phyloP scores from a whole-genome alignment of 2,113 vertebrate species.

The Vombatus ursinus region DNA sequence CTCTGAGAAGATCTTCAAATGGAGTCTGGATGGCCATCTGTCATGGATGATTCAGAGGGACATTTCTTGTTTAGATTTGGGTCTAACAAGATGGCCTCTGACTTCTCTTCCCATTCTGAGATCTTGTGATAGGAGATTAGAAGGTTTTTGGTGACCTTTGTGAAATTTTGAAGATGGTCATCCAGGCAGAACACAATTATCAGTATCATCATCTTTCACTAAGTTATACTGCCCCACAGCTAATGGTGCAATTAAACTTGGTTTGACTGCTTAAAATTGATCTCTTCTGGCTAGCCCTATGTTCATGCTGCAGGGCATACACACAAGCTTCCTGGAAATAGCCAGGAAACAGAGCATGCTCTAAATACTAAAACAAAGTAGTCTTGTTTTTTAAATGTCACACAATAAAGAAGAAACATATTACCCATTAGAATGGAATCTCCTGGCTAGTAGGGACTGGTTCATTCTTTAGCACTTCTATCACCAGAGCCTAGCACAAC shows the following conservation, averaged over 20 bases:
- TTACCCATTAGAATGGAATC: neutral
- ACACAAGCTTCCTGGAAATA: neutral
- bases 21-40: neutral
- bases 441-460: neutral
- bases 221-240: neutral
- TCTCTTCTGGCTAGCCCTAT: neutral
- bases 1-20: neutral
- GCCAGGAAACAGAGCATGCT: neutral
- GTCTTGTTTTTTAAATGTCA: neutral
- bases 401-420: neutral
- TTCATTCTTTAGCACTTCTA: neutral
- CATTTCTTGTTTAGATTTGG: neutral
- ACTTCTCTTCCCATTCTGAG: neutral
- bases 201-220: neutral
- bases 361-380: neutral
- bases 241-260: neutral
- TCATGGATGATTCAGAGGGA: neutral
- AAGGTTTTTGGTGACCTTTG: neutral
- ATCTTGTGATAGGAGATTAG: neutral
- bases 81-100: neutral
- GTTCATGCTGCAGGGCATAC: neutral
- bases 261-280: neutral
- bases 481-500: neutral
- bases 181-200: neutral
- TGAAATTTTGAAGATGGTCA: neutral